Conservation (phyloP, 2,888 invertebrate species). For the Brassicogethes aeneus region DNA sequence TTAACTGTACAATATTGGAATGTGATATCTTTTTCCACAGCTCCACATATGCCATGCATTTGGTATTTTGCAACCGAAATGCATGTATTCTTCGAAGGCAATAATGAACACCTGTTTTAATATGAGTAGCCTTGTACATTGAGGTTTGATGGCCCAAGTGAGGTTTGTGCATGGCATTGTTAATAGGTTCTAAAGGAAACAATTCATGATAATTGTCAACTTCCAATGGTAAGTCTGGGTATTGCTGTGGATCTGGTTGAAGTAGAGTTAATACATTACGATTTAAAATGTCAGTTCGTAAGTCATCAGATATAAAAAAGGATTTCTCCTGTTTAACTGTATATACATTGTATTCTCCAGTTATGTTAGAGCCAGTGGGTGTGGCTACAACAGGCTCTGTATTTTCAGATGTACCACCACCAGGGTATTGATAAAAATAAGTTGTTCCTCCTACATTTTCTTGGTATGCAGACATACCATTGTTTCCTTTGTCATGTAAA, state of each 20-base stretch:
- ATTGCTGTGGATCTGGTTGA: conserved; percentile 61
- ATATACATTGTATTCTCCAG: conserved; percentile 53
- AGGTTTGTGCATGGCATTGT: conserved; percentile 51
- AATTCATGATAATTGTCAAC: conserved; percentile 87
- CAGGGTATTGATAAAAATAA: conserved; percentile 66
- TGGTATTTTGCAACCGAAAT: conserved; percentile 71
- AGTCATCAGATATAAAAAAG: conserved; percentile 79
- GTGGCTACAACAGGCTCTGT: conserved; percentile 40
- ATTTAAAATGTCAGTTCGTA: conserved; percentile 68
- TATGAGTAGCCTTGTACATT: conserved; percentile 82
- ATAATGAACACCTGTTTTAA: conserved; percentile 76
- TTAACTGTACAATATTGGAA: conserved; percentile 86
- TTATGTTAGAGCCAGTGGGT: conserved; percentile 33
- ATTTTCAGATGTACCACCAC: conserved; percentile 8
- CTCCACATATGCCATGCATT: conserved; percentile 78
- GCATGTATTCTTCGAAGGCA: conserved; percentile 85
- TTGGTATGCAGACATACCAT: conserved; percentile 42
- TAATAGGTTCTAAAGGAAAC: conserved; percentile 69
- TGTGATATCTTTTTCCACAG: conserved; percentile 94
- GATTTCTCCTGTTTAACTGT: conserved; percentile 49
- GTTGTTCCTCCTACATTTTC: conserved; percentile 93
- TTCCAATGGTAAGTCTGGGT: conserved; percentile 62
- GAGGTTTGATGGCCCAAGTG: conserved; percentile 61
- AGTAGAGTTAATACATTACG: conserved; percentile 64
- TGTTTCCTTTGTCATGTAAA: conserved; percentile 28